Conservation (phyloP, 2,797 vertebrate genomes). For the Octomys mimax region DNA sequence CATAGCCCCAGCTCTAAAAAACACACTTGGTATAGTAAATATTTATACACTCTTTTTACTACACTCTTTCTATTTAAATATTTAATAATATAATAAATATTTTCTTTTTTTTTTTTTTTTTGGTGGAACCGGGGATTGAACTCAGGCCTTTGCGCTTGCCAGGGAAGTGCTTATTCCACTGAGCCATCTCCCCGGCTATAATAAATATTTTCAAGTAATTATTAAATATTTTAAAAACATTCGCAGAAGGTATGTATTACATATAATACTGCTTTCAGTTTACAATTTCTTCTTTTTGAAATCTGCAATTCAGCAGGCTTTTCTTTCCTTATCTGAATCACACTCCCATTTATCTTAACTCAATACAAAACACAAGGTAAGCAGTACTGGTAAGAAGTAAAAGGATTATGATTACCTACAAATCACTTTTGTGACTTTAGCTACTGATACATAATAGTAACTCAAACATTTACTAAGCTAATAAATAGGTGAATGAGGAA, state of each 20-base stretch:
- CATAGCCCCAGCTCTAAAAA: not conserved
- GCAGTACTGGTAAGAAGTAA: conserved; percentile 48
- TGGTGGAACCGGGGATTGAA: too few relatives aligned
- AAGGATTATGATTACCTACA: not conserved
- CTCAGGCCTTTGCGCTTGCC: too few relatives aligned
- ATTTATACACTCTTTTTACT: not conserved
- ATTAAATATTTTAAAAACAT: not conserved
- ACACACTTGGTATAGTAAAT: not conserved
- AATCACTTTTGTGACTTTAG: not conserved
- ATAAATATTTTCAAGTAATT: too few relatives aligned
- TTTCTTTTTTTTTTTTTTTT: too few relatives aligned
- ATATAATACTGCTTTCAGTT: not conserved
- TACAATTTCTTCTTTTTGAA: conserved; percentile 14
- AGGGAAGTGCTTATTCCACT: too few relatives aligned
- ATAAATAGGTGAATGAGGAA: not conserved
- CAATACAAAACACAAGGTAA: conserved; percentile 51
- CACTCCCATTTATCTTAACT: conserved; percentile 48
- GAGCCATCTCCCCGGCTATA: too few relatives aligned
- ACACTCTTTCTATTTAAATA: not conserved
- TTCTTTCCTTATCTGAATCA: not conserved
- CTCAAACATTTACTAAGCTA: not conserved
- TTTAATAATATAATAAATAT: not conserved
- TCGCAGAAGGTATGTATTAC: not conserved
- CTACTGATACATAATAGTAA: not conserved
- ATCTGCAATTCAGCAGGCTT: not conserved